Evolutionary conservation across 2,888 invertebrate genomes (phyloP).

Genomic region (Apotomis capreana): DNA sequence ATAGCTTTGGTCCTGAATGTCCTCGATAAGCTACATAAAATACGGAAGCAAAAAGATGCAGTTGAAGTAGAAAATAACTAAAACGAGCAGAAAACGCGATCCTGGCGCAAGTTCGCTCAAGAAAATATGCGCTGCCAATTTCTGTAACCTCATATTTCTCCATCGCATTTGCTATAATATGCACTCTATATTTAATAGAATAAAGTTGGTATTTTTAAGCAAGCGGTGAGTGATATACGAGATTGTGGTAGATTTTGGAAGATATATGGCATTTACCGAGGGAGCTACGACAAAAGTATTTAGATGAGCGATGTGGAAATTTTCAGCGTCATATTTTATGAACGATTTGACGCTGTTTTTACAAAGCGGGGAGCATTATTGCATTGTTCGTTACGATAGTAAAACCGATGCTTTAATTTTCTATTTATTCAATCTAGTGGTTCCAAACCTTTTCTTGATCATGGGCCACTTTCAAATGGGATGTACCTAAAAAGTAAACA

Average conservation of each 20-base stretch:
- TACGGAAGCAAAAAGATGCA: slow-evolving; percentile 21
- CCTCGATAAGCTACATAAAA: slow-evolving; percentile 1
- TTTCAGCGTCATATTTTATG: slow-evolving; percentile 6
- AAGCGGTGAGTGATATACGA: neutral
- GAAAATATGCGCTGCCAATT: slow-evolving; percentile 21
- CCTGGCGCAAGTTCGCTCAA: slow-evolving; percentile 2
- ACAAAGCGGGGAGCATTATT: neutral
- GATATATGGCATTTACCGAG: slow-evolving; percentile 9
- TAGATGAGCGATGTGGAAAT: slow-evolving; percentile 20
- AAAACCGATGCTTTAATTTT: neutral
- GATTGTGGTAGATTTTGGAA: neutral
- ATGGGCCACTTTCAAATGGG: too few relatives aligned
- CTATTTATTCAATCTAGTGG: too few relatives aligned
- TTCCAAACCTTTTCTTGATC: too few relatives aligned
- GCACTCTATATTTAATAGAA: neutral
- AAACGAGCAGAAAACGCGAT: slow-evolving; percentile 18
- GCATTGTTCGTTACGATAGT: neutral
- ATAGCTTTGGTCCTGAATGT: neutral
- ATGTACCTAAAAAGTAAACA: too few relatives aligned
- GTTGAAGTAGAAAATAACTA: slow-evolving; percentile 23
- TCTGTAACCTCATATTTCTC: neutral
- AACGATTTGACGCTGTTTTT: slow-evolving; percentile 15
- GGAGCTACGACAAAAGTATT: slow-evolving; percentile 11
- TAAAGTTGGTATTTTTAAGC: neutral
- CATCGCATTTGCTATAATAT: neutral